A percentile compares a stretch with the other conserved stretches of the same genome.
phyloP scores from a whole-genome alignment of 2,113 vertebrate genomes.

The Gallinago undulata region DNA sequence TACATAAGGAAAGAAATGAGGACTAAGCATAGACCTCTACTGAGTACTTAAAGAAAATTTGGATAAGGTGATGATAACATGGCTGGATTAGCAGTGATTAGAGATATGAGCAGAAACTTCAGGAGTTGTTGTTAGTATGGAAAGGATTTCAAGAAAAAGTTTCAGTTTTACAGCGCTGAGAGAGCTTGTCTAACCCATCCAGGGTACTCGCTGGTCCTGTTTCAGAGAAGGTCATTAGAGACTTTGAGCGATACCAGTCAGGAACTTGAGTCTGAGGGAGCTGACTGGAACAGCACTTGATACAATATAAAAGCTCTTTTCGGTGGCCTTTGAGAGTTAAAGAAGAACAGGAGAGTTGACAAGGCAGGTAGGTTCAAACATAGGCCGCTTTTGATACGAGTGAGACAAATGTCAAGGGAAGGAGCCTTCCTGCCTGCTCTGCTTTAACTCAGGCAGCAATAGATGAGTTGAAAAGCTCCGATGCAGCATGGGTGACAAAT shows the following conservation, averaged over 20 bases:
- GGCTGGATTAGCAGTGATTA: background rate
- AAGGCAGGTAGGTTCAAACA: background rate
- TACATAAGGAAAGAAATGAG: background rate
- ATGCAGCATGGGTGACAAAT: background rate
- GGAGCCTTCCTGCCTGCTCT: background rate
- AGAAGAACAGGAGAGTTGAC: background rate
- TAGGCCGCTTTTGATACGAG: fast-evolving
- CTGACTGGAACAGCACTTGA: background rate
- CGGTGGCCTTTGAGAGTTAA: background rate
- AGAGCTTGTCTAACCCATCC: background rate
- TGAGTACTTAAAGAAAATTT: background rate
- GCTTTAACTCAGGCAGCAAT: background rate
- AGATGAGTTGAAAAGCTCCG: background rate
- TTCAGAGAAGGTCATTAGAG: background rate
- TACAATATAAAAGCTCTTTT: background rate
- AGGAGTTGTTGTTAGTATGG: background rate
- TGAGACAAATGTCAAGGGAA: background rate
- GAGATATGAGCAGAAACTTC: background rate
- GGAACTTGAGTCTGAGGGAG: background rate
- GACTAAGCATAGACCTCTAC: background rate
- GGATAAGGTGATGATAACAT: background rate
- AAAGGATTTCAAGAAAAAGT: background rate
- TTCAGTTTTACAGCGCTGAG: background rate
- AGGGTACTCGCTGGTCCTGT: fast-evolving
- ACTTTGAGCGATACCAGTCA: background rate